phyloP scores from a whole-genome alignment of 2,113 vertebrate genomes.

The Leptocoma aspasia region DNA sequence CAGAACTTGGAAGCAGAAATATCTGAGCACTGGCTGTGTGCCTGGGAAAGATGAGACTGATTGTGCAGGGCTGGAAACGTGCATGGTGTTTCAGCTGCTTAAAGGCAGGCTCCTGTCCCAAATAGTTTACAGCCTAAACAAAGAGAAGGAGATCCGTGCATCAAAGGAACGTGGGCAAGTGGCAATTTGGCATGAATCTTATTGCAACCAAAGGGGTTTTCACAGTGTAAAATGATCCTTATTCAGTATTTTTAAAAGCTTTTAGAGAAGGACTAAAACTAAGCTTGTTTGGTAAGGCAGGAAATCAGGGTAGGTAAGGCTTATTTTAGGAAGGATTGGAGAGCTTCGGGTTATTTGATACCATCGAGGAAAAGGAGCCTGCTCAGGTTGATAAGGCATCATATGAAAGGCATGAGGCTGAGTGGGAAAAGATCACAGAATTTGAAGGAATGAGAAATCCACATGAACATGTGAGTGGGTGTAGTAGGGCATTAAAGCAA shows the following conservation, averaged over 20 bases:
- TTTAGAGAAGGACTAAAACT: neutral
- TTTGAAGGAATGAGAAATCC: neutral
- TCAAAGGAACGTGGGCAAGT: neutral
- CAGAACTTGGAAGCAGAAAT: neutral
- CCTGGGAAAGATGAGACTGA: constrained; percentile 30
- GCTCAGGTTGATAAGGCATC: neutral
- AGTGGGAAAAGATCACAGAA: neutral
- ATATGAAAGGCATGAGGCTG: neutral
- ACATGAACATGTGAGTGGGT: neutral
- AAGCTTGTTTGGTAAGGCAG: neutral
- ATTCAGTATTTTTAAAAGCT: constrained; percentile 11
- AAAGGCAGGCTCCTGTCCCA: constrained; percentile 1
- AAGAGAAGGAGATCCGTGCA: neutral
- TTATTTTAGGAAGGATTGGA: constrained; percentile 29
- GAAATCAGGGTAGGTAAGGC: neutral
- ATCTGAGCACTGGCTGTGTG: neutral
- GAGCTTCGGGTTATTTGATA: neutral
- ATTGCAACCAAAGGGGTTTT: neutral
- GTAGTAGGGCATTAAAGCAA: neutral
- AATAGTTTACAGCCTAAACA: constrained; percentile 30
- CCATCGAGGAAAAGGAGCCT: neutral
- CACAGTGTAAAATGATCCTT: constrained; percentile 6
- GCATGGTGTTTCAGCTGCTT: neutral
- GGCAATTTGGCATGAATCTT: constrained; percentile 14
- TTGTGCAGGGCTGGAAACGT: constrained; percentile 3